Conservation (phyloP, 2,888 invertebrate genomes). For the Thera britannica region DNA sequence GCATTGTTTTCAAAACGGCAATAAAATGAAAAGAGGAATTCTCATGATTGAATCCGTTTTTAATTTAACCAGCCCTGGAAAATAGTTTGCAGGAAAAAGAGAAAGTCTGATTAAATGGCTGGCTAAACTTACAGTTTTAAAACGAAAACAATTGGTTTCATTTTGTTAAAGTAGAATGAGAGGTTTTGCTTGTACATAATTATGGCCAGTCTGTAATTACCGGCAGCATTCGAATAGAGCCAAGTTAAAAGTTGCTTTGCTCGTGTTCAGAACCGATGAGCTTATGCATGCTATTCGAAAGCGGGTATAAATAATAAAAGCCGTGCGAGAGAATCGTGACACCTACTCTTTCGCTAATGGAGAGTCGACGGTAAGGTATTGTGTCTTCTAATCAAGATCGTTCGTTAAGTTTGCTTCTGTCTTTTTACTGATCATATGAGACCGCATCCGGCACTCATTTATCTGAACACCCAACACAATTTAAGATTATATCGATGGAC, state of each 20-base stretch:
- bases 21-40: slow-evolving; percentile 17
- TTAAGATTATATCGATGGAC: slow-evolving; percentile 4
- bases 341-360: slow-evolving; percentile 81
- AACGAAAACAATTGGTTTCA: background rate
- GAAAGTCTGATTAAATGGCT: background rate
- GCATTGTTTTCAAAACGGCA: slow-evolving; percentile 68
- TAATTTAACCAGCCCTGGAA: slow-evolving; percentile 1
- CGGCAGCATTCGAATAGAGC: slow-evolving; percentile 35
- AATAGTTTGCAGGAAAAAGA: slow-evolving; percentile 4
- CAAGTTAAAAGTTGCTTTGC: slow-evolving; percentile 69
- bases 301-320: slow-evolving; percentile 79
- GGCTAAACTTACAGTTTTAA: background rate
- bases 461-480: slow-evolving; percentile 14
- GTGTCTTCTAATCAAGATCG: slow-evolving; percentile 77
- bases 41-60: slow-evolving; percentile 17
- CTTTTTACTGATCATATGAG: slow-evolving; percentile 68
- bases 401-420: slow-evolving; percentile 65
- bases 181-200: slow-evolving; percentile 17
- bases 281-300: slow-evolving; percentile 63
- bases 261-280: slow-evolving; percentile 57
- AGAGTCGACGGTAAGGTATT: slow-evolving; percentile 69
- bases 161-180: slow-evolving; percentile 2
- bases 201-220: slow-evolving; percentile 24
- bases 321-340: slow-evolving; percentile 77
- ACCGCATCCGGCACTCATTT: slow-evolving; percentile 36